Base-by-base conservation (phyloP, 2,888 invertebrate species). In the Tetragnatha montana region DNA sequence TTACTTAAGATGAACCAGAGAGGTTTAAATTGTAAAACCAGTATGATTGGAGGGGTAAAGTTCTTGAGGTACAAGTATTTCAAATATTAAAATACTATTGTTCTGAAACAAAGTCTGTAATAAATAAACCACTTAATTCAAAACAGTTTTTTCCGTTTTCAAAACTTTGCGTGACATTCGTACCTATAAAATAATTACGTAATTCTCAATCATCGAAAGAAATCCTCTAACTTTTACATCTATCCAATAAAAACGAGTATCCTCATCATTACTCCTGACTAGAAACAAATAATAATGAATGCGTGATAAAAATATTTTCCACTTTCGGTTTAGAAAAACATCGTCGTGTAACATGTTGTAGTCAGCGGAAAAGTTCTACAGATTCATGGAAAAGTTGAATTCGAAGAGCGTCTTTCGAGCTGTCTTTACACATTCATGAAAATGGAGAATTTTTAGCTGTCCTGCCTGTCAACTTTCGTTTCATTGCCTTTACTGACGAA, bases 231-330 rank as follows among this genome's bases (percentile, higher is more conserved):
- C 21, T 76, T 60, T 84, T 75, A 84, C 51, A 74, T 68, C 35
- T 70, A 69, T 79, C 35, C 22, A 80, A 22, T 17, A 89, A 80
- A 75, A 80, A 68, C 19, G 80, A 81, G 80, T 84, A 81, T 81
- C 10, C 80, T 49, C 69, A 71, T 70, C 79, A 78, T 71, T 51
- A 8, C 76, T 71, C 78, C 86, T 78, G 86, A 86, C 89, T 89
- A 89, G 82, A 86, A 82, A 68, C 78, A 86, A 86, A 86, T 78
- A 75, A 85, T 73, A 89, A 86, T 75, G 76, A 86, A 86, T 82
- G 49, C 78, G 81, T 89, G 78, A 89, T 82, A 89, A 86, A 89
- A 89, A 89, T 86, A 85, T 75, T 81, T 73, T 76, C 74, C 81
- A 81, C 82, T 50, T 86, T 73, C 49, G 76, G 70, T n/a, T 89